Base-by-base conservation (phyloP, 2,113 vertebrate genomes). In the Harpagus bidentatus region DNA sequence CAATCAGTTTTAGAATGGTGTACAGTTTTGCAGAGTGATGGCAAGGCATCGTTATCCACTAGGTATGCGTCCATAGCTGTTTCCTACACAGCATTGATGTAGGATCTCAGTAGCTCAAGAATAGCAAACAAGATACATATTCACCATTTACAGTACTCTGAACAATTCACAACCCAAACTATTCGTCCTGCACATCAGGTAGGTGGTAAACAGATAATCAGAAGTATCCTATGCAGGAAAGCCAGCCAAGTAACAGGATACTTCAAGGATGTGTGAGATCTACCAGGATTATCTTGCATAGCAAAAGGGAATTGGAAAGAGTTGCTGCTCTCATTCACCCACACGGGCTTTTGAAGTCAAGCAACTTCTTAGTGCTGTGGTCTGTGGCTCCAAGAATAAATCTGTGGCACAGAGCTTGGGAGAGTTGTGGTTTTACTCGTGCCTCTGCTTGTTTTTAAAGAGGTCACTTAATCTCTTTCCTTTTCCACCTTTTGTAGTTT, bases 381-480 rank as follows among this genome's bases (percentile, higher is more conserved):
- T 90, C 86, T 94, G 74, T 79, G 85, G 82, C 82, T 93, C 82
- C 47, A 63, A 47, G 43, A 91, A 94, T 43, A 96, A 85, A 87
- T 72, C 66, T 93, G 88, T 88, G 48, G 31, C 74, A 73, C 53
- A 50, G 58, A 90, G 31, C 58, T 81, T 58, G 71, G 48, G 62
- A 87, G 58, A 88, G 26, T 0, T 94, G 78, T 79, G 90, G 56
- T 88, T 92, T 88, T 70, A 38, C 38, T 88, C 1, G 0, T 82
- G 74, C 66, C 59, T 70, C 82, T 77, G 34, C 62, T 67, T 70
- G 42, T 58, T 73, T 93, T 94, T 93, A 45, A 85, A 73, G 50
- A 86, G 71, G 58, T 80, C 28, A 17, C 34, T 80, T 90, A 4
- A 26, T 66, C 1, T 15, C 10, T 76, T 91, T 91, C 58, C 13